phyloP scores from a whole-genome alignment of 2,888 invertebrate species.

The Thymelicus sylvestris region DNA sequence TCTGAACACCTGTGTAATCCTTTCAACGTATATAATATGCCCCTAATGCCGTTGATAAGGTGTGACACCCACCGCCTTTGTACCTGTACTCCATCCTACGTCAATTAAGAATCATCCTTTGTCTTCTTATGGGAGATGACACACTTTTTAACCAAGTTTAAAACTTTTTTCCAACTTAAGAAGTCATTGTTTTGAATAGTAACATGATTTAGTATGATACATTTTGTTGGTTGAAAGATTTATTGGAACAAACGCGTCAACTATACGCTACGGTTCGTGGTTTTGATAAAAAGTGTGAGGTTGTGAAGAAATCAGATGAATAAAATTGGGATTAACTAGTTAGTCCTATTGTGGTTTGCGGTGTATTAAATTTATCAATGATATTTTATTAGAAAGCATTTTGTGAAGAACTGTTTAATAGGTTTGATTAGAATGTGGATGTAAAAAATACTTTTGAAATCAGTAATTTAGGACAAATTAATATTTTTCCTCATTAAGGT shows the following conservation, averaged over 20 bases:
- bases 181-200: slow-evolving; percentile 77
- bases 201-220: slow-evolving; percentile 76
- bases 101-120: slow-evolving; percentile 75
- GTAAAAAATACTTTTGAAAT: too few relatives aligned
- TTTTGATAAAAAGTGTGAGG: slow-evolving; percentile 54
- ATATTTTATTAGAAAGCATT: not conserved
- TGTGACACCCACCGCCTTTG: slow-evolving; percentile 82
- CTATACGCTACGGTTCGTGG: slow-evolving; percentile 49
- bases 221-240: slow-evolving; percentile 73
- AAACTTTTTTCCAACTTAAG: slow-evolving; percentile 54
- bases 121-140: slow-evolving; percentile 78
- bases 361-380: not conserved
- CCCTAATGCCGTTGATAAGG: slow-evolving; percentile 82
- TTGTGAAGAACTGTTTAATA: not conserved
- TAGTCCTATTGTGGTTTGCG: slow-evolving; percentile 7
- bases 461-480: too few relatives aligned
- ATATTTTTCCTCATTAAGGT: not conserved
- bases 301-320: slow-evolving; percentile 21
- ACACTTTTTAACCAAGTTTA: slow-evolving; percentile 61
- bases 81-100: slow-evolving; percentile 66
- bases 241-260: slow-evolving; percentile 69
- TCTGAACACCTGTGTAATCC: slow-evolving; percentile 82
- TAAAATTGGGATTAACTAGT: slow-evolving; percentile 7
- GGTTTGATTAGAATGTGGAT: too few relatives aligned
- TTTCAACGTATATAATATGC: slow-evolving; percentile 79